Evolutionary conservation across 92 coral and sea anemone genomes (phyloP).

Genomic region (Paramuricea clavata): DNA sequence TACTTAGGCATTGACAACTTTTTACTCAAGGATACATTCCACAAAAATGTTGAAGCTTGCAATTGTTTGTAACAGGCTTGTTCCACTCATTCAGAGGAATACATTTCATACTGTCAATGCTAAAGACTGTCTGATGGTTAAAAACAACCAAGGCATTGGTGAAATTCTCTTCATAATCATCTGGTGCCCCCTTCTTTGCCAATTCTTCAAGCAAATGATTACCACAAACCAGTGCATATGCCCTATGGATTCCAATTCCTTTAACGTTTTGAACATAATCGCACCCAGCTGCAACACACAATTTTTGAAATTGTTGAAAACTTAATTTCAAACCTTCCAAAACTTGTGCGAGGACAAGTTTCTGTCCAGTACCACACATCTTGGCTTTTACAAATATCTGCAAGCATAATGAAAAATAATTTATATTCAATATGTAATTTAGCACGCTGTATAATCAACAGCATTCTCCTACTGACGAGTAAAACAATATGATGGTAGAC

Average conservation of each 20-base stretch:
- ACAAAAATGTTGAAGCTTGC: conserved; percentile 45
- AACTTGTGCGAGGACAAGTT: conserved; percentile 34
- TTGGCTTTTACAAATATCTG: conserved; percentile 55
- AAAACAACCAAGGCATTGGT: conserved; percentile 46
- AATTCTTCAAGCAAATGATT: conserved; percentile 26
- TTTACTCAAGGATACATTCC: conserved; percentile 63
- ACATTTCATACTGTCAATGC: conserved; percentile 5
- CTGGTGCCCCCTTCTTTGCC: conserved; percentile 37
- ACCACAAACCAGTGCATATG: conserved; percentile 42
- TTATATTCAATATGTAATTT: neutral
- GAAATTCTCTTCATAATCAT: conserved; percentile 34
- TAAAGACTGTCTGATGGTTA: conserved; percentile 62
- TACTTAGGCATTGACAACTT: too few species aligned
- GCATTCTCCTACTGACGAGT: too few species aligned
- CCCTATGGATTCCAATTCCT: conserved; percentile 59
- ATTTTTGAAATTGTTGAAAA: conserved; percentile 35
- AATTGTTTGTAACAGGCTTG: conserved; percentile 32
- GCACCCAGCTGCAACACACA: conserved; percentile 22
- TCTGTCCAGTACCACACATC: conserved; percentile 55
- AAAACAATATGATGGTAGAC: neutral
- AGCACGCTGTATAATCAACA: too few species aligned
- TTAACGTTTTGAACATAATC: conserved; percentile 51
- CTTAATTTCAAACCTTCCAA: conserved; percentile 42
- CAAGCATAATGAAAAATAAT: neutral
- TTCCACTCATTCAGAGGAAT: conserved; percentile 45